These are phyloP conservation scores for Asarcornis scutulata DNA, from an alignment of 2,113 vertebrate species.

Conservation along the genomic window DNA sequence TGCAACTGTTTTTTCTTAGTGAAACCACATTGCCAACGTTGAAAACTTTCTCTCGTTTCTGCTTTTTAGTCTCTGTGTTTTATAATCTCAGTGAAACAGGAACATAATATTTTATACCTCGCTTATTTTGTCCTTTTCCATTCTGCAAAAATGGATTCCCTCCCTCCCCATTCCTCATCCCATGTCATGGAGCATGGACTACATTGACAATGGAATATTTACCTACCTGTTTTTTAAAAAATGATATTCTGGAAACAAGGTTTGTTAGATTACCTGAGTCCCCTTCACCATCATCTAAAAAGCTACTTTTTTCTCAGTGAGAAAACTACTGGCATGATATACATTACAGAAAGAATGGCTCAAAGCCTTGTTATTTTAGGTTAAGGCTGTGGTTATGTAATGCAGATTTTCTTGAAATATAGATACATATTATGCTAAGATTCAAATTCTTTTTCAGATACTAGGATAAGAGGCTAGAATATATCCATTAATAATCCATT, in stretches of 20 bases:
- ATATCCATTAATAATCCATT: too few relatives aligned
- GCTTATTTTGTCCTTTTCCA: background rate
- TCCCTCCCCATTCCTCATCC: background rate
- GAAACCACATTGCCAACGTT: background rate
- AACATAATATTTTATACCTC: background rate
- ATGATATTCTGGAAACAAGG: background rate
- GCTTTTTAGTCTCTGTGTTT: background rate
- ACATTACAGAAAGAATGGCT: background rate
- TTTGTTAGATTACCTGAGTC: background rate
- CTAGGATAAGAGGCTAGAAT: background rate
- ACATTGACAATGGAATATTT: background rate
- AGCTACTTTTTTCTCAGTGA: background rate
- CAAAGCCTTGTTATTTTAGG: background rate
- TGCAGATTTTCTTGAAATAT: background rate
- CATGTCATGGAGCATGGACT: background rate
- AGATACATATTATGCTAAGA: background rate
- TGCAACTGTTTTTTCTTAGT: background rate
- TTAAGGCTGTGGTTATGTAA: background rate
- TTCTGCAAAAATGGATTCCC: background rate
- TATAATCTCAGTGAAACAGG: background rate
- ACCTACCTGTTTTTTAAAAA: background rate
- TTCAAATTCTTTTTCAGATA: background rate
- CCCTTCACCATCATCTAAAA: background rate
- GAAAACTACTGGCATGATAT: background rate
- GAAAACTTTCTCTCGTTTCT: background rate